A percentile compares a stretch with the other conserved stretches of the same genome.
Conservation (phyloP, 2,113 vertebrate genomes). For the Carettochelys insculpta region DNA sequence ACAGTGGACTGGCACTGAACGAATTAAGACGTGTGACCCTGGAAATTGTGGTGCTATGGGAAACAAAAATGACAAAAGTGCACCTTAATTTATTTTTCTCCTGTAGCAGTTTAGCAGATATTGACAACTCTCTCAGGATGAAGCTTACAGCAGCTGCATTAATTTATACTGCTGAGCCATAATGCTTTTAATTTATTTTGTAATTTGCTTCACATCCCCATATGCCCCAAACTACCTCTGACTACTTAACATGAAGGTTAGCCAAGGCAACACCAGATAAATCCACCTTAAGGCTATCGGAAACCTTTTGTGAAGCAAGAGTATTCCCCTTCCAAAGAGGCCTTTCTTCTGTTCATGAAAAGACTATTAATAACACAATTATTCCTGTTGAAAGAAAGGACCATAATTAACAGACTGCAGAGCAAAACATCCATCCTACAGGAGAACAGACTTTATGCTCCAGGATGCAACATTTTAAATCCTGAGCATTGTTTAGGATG, state of each 20-base stretch:
- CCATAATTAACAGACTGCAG: conserved; percentile 71
- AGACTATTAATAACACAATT: conserved; percentile 76
- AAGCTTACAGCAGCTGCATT: conserved; percentile 63
- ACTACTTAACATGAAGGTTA: conserved; percentile 71
- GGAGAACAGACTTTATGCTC: conserved; percentile 35
- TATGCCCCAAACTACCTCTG: conserved; percentile 70
- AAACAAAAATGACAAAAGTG: conserved; percentile 51
- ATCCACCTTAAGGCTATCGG: conserved; percentile 75
- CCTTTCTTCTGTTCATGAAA: conserved; percentile 74
- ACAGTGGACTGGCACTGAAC: conserved; percentile 36
- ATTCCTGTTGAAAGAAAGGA: conserved; percentile 71
- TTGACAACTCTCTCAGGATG: conserved; percentile 72
- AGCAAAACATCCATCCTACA: conserved; percentile 40
- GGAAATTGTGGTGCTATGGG: conserved; percentile 48
- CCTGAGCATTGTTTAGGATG: conserved; percentile 58
- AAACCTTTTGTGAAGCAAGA: conserved; percentile 72
- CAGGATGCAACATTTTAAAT: conserved; percentile 52
- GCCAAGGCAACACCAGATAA: conserved; percentile 68
- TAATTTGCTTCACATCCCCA: conserved; percentile 72
- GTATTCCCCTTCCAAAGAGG: conserved; percentile 66
- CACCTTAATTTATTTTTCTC: conserved; percentile 58
- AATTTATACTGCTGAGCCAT: conserved; percentile 72
- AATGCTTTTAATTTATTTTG: conserved; percentile 76
- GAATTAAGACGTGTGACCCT: conserved; percentile 58
- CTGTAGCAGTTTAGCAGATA: conserved; percentile 64